Percentiles rank a stretch among this genome's conserved stretches.
These are phyloP conservation scores for Triplophysa yarkandensis DNA, from an alignment of 2,797 vertebrate species.

Conservation along the genomic window DNA sequence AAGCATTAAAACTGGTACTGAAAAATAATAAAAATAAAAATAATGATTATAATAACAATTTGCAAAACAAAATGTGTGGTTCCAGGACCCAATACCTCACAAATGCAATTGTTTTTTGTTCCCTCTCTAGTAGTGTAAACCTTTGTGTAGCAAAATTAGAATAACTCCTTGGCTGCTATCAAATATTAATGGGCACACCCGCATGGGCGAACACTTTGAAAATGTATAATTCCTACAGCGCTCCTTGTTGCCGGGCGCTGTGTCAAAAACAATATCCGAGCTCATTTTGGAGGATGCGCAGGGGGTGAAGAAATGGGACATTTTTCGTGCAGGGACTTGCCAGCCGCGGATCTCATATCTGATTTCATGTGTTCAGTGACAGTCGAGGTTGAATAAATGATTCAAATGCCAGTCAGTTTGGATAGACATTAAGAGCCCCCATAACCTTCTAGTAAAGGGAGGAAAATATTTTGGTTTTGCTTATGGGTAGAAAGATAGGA, in stretches of 20 bases:
- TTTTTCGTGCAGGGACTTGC: constrained; percentile 35
- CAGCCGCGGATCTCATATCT: constrained; percentile 58
- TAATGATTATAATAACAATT: constrained; percentile 39
- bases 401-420: constrained; percentile 50
- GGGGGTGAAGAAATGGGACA: constrained; percentile 55
- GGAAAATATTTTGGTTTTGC: neutral
- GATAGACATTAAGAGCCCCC: constrained; percentile 36
- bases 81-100: neutral
- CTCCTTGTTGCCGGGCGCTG: constrained; percentile 63
- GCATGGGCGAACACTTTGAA: constrained; percentile 67
- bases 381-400: constrained; percentile 52
- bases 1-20: neutral
- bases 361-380: constrained; percentile 59
- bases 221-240: constrained; percentile 63
- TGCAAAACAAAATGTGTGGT: constrained; percentile 6
- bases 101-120: constrained; percentile 15
- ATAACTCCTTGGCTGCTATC: constrained; percentile 69
- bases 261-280: constrained; percentile 75
- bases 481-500: neutral
- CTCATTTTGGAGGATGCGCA: constrained; percentile 66
- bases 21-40: constrained; percentile 5
- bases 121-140: constrained; percentile 72
- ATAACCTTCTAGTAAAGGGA: constrained; percentile 8
- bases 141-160: constrained; percentile 79
- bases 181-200: constrained; percentile 75